A percentile compares a stretch with the other conserved stretches of the same genome.
Evolutionary conservation across 2,888 invertebrate species (phyloP).

Genomic region (Neoascia interrupta): DNA sequence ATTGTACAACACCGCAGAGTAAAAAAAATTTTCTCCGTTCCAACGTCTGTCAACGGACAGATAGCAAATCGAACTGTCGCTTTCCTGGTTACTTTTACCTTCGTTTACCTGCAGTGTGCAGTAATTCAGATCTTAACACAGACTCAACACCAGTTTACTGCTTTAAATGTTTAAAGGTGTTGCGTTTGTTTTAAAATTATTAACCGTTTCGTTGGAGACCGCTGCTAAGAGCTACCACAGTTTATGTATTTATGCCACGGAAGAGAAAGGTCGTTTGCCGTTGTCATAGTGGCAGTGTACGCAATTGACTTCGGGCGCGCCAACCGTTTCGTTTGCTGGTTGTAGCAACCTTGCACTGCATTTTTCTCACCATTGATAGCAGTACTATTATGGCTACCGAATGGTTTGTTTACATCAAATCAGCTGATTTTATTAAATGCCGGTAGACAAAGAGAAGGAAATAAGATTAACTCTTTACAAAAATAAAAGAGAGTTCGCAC

Average conservation of each 20-base stretch:
- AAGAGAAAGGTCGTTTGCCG: constrained; percentile 66
- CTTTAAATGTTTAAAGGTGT: constrained; percentile 32
- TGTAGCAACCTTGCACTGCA: constrained; percentile 62
- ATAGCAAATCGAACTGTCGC: constrained; percentile 68
- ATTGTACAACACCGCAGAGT: constrained; percentile 6
- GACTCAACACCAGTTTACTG: too few species aligned
- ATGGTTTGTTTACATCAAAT: constrained; percentile 53
- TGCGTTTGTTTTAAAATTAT: constrained; percentile 33
- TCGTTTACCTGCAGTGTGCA: constrained; percentile 52
- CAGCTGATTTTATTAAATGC: constrained; percentile 52
- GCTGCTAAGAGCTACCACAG: constrained; percentile 56
- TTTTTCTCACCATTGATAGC: neutral
- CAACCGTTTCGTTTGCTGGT: constrained; percentile 44
- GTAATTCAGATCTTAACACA: too few species aligned
- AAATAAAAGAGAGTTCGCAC: constrained; percentile 23
- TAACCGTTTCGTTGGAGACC: constrained; percentile 65
- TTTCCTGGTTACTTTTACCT: constrained; percentile 69
- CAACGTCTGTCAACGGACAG: constrained; percentile 66
- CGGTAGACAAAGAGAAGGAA: constrained; percentile 48
- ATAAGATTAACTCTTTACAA: constrained; percentile 33
- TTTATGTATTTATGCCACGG: constrained; percentile 52
- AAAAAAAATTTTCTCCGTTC: constrained; percentile 50
- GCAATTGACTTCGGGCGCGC: constrained; percentile 54
- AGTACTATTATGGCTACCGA: neutral
- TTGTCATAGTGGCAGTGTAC: constrained; percentile 34